Base-by-base conservation (phyloP, 2,113 vertebrate genomes). In the Sardina pilchardus region DNA sequence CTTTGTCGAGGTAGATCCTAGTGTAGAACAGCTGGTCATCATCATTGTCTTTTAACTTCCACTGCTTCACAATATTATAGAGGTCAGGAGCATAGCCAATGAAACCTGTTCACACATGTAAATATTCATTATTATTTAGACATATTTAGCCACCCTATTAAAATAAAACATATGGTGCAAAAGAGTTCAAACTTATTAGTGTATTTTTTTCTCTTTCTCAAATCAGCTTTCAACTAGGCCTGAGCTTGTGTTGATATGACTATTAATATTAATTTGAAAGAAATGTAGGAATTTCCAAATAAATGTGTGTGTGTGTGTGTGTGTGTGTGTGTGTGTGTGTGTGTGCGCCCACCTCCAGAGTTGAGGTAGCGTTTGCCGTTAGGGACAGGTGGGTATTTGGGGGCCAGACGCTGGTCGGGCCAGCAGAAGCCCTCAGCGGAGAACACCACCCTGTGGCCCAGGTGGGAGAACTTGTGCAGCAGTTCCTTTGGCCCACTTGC, bases 11-110 rank as follows among this genome's bases (percentile, higher is more conserved):
- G 89, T 95, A 96, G 82, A 96, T 91, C 1, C 89, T 91, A 0
- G 96, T 96, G 86, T 96, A 96, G 89, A 95, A 96, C 0, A 96
- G 90, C 53, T 96, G 95, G 39, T 96, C 96, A 0, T 96, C 96
- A 0, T 96, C 95, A 0, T 95, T 86, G 19, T 96, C 96, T 71
- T 93, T 94, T 86, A 92, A 92, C 42, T 95, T 95, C 96, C 96
- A 96, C 53, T 94, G 92, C 48, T 94, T 94, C 19, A 95, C 95
- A 0, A 96, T 85, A 0, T 87, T 83, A 53, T 93, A 85, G 82
- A 96, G 50, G 17, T 94, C 92, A 1, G 95, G 88, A 34, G 95
- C 96, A 0, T 92, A 96, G 43, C 96, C 96, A 0, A 96, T 94
- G 85, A 96, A 96, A 10, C 95, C 95, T 96, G 90, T 91, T 71